Base-by-base conservation (phyloP, 2,113 vertebrate species). In the Pholis gunnellus region DNA sequence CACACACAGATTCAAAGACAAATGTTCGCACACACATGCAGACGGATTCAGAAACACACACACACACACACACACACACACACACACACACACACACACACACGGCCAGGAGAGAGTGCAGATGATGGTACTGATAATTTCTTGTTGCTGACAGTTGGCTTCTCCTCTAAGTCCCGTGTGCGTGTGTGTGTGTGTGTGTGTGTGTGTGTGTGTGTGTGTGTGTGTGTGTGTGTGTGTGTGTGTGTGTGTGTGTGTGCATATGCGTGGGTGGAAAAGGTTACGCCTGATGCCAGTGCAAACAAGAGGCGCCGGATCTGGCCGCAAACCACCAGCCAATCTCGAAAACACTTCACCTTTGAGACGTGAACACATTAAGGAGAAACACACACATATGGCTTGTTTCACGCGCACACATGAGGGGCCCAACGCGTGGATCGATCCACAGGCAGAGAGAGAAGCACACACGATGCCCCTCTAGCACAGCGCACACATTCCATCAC, bases 251-350 rank as follows among this genome's bases (percentile, higher is more conserved):
- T 50, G 27, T 56, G n/a, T 34, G 34, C 13, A 40, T 27, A 56
- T 22, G 71, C 63, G 69, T 68, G 75, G 11, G 6, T 63, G 74
- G 68, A 85, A 91, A 91, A 93, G 91, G 90, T 94, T 91, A 92
- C 44, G 64, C 79, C 52, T 80, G 84, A 75, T 85, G 75, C 73
- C 71, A 88, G 78, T 42, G 87, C 82, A 92, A 94, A 94, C 83
- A 90, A 74, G 82, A 84, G 85, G 68, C 56, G 80, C 71, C 77
- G 42, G 77, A 81, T 86, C 72, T 38, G 5, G 86, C 77, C 81
- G 17, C 91, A 94, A 94, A 92, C 88, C 93, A 87, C 90, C 69
- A 93, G 88, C 82, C 91, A 93, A 92, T 94, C 87, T 91, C 22
- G 67, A 59, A 40, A 66, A 65, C 34, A 1, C 75, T 46, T 83